Evolutionary conservation across 2,113 vertebrate species (phyloP).

Genomic region (Notothenia rossii): DNA sequence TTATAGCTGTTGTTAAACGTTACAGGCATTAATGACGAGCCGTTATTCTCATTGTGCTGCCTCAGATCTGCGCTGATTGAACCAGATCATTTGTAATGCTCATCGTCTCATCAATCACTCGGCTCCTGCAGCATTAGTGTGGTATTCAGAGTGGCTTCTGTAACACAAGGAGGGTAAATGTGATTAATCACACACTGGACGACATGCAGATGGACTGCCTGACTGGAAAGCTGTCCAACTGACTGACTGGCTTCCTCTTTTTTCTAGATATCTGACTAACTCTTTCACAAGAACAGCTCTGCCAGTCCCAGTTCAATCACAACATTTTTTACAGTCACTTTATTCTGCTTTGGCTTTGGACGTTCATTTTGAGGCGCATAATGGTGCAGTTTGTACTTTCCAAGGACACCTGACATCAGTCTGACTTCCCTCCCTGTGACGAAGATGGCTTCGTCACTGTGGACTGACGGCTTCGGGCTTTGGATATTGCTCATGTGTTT

Average conservation of each 20-base stretch:
- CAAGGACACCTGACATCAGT: too few species aligned
- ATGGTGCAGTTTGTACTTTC: too few species aligned
- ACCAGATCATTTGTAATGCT: constrained; percentile 64
- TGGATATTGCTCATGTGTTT: too few species aligned
- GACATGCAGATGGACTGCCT: background rate
- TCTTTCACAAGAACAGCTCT: background rate
- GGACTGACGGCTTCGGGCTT: too few species aligned
- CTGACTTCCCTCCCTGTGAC: too few species aligned
- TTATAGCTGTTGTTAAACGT: constrained; percentile 71
- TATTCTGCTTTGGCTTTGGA: too few species aligned
- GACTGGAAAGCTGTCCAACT: constrained; percentile 6
- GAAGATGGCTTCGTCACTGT: too few species aligned
- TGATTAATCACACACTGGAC: constrained; percentile 41
- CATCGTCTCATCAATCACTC: constrained; percentile 63
- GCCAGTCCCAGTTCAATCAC: too few species aligned
- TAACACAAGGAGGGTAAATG: constrained; percentile 23
- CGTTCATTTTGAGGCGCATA: too few species aligned
- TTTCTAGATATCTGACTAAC: constrained; percentile 5
- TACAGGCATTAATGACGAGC: constrained; percentile 64
- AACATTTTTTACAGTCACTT: too few species aligned
- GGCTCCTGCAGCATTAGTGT: constrained; percentile 10
- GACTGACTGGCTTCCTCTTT: constrained; percentile 27
- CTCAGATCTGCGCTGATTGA: constrained; percentile 46
- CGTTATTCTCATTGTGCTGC: constrained; percentile 54
- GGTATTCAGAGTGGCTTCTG: constrained; percentile 13